Base-by-base conservation (phyloP, 2,113 vertebrate species). In the Albula goreensis region DNA sequence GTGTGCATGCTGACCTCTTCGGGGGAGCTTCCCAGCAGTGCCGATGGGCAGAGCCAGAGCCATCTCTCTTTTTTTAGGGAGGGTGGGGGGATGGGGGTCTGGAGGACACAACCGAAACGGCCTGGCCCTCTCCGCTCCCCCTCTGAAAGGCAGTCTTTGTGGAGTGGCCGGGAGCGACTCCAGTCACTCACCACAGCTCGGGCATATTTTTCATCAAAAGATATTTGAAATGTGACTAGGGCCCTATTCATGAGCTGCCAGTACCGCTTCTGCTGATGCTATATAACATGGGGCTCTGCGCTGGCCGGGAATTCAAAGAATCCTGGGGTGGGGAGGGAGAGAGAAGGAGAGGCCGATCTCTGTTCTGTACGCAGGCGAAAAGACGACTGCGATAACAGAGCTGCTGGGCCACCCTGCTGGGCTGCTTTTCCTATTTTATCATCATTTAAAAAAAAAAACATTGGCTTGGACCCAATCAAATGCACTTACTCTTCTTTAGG, bases 181-280 rank as follows among this genome's bases (percentile, higher is more conserved):
- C 78, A 81, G 56, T 87, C 83, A 85, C 86, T 87, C 83, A 85
- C 57, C 83, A 85, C 53, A 9, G 79, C 79, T 57, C 83, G 51
- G 63, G 63, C 83, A 81, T 66, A 87, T 84, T 87, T 87, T 80
- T 85, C 86, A 81, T 85, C 83, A 87, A 60, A 81, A 85, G 83
- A 87, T 85, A 85, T 85, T 84, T 82, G 49, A 53, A 70, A 81
- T 82, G 41, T 87, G 83, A 87, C 86, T 81, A 41, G 31, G 86
- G 48, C 53, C 63, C 86, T 87, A 85, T 85, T 85, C 86, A 87
- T 81, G 31, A 50, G 49, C 60, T 22, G 78, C 86, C 86, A 87
- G 78, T 25, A n/a, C 52, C 8, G 7, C 53, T 57, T 49, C 22
- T 41, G 63, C 86, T 66, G 74, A 78, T 79, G 78, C 78, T 50